phyloP scores from a whole-genome alignment of 1,140 invertebrate genomes.

The Patella vulgata region DNA sequence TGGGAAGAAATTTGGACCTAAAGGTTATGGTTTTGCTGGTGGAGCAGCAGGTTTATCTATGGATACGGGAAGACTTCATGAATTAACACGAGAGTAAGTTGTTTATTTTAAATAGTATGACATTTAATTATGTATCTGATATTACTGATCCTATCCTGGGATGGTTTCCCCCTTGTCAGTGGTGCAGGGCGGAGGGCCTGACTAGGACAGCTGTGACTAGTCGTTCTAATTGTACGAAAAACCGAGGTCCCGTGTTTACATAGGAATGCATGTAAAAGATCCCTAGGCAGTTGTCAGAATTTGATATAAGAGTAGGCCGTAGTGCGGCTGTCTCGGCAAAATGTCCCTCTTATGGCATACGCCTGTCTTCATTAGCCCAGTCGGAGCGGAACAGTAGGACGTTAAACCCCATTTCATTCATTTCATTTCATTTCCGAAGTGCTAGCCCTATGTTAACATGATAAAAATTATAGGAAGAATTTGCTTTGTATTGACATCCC shows the following conservation, averaged over 20 bases:
- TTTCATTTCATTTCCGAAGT: background rate
- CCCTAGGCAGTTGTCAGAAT: background rate
- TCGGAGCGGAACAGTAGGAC: too few relatives aligned
- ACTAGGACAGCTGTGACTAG: too few relatives aligned
- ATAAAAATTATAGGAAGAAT: background rate
- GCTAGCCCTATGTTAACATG: background rate
- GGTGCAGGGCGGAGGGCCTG: too few relatives aligned
- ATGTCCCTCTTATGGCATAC: too few relatives aligned
- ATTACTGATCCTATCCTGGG: background rate
- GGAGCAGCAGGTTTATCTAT: conserved; percentile 87
- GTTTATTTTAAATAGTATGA: background rate
- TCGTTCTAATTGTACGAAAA: too few relatives aligned
- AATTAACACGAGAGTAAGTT: conserved; percentile 43
- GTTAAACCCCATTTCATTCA: too few relatives aligned
- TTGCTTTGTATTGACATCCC: background rate
- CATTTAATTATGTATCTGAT: background rate
- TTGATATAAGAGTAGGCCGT: too few relatives aligned
- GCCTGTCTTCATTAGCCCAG: too few relatives aligned
- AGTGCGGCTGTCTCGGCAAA: too few relatives aligned
- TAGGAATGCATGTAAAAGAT: too few relatives aligned
- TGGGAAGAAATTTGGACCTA: conserved; percentile 89
- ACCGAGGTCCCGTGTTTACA: too few relatives aligned
- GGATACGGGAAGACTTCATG: conserved; percentile 69
- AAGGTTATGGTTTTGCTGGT: conserved; percentile 87
- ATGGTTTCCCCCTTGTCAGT: too few relatives aligned